These are phyloP conservation scores for Lacerta agilis DNA, from an alignment of 2,797 vertebrate genomes.

Conservation along the genomic window DNA sequence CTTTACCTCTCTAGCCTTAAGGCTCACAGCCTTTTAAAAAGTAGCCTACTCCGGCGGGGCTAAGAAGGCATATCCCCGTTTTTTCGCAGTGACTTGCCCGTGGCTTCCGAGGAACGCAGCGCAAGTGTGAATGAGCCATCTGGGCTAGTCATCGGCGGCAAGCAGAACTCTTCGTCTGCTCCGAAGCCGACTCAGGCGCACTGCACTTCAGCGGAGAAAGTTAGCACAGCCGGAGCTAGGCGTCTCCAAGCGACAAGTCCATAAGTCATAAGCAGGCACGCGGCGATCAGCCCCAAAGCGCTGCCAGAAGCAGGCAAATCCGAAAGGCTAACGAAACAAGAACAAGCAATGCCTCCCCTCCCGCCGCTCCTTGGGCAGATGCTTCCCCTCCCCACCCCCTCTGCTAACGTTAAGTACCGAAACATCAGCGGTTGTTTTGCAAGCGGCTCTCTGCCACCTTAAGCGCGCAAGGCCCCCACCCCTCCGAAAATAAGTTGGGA, in stretches of 20 bases:
- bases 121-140: background rate
- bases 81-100: too few species aligned
- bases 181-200: background rate
- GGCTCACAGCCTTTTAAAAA: background rate
- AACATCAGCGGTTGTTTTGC: accelerated
- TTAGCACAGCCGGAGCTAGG: too few species aligned
- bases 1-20: background rate
- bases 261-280: background rate
- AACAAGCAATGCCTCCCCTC: background rate
- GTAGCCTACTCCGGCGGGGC: background rate
- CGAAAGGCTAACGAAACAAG: background rate
- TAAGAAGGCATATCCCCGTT: background rate
- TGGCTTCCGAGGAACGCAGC: background rate
- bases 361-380: background rate
- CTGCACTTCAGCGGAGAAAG: background rate
- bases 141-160: too few species aligned
- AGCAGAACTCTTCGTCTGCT: background rate
- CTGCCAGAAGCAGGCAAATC: background rate
- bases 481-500: background rate
- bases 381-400: background rate
- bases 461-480: background rate
- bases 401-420: accelerated
- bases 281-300: background rate
- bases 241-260: background rate
- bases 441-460: background rate